A percentile compares a stretch with the other conserved stretches of the same genome.
phyloP scores from a whole-genome alignment of 2,113 vertebrate species.

The Bagarius yarrelli region DNA sequence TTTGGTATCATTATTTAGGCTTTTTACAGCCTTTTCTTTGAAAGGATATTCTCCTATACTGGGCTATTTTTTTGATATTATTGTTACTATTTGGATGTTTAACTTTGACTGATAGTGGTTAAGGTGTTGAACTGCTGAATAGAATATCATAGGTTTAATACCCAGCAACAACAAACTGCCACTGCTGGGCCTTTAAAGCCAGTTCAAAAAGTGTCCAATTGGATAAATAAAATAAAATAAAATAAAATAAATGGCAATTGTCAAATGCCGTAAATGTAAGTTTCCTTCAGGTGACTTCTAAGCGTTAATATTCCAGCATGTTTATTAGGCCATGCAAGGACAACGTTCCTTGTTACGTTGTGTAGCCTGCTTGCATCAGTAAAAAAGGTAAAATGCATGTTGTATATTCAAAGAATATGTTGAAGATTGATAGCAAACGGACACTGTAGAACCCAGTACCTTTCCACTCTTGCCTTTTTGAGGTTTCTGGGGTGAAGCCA shows the following conservation, averaged over 20 bases:
- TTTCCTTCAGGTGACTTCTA: not conserved
- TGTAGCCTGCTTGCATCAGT: not conserved
- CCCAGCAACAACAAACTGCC: too few species aligned
- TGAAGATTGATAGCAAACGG: not conserved
- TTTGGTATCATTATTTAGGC: not conserved
- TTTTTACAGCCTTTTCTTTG: not conserved
- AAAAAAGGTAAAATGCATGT: constrained; percentile 14
- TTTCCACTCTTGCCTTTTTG: not conserved
- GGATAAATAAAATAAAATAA: too few species aligned
- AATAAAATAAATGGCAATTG: too few species aligned
- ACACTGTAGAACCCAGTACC: not conserved
- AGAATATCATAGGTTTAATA: too few species aligned
- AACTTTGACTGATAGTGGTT: too few species aligned
- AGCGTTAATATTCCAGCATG: not conserved
- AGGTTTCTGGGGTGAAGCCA: not conserved
- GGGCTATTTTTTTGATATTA: too few species aligned
- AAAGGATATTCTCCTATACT: not conserved
- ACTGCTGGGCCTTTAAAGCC: too few species aligned
- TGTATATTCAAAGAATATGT: not conserved
- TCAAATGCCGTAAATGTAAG: too few species aligned
- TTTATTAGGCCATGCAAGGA: constrained; percentile 4
- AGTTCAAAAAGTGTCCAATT: too few species aligned
- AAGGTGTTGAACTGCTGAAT: too few species aligned
- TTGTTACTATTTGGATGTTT: not conserved
- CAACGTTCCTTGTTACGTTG: not conserved